Evolutionary conservation across 2,888 invertebrate genomes (phyloP), one percentile per base, ranked within the genome.

Genomic region (Drosophila colorata): DNA sequence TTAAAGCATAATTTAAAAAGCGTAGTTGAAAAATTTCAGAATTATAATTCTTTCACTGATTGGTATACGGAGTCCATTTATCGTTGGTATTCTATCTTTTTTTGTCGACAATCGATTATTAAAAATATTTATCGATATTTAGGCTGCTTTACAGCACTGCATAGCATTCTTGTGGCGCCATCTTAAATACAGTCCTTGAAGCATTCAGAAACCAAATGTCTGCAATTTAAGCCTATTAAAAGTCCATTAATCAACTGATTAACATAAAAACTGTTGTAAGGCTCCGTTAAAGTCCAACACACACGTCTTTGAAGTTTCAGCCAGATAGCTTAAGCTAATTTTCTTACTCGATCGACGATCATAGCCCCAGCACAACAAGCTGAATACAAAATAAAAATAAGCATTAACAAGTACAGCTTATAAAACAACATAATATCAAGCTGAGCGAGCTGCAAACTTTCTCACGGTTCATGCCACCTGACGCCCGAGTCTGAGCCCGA

Each of bases 401-500:
- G 33, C 37, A 59, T 37, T 59, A 59, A 70, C 55, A 67, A 72
- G 61, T 71, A 59, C 41, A 63, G 73, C 75, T 73, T 69, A 69
- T 58, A 56, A 59, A 20, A 51, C 57, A 61, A 75, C 60, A 66
- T 53, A 52, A 66, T 59, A 63, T 74, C 67, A 78, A 78, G 78
- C 78, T 74, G 78, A 40, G 66, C 49, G n/a, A 66, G 52, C 53
- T 77, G 78, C 68, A 79, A 85, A 88, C 78, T 82, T 85, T 85
- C 85, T 85, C 85, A 85, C 83, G 83, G 67, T 76, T 64, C 48
- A 47, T 53, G 87, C 87, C 83, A 83, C 83, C 83, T 83, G 87
- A 83, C 83, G 88, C 83, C 64, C 52, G 31, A 48, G 65, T 48
- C 65, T 43, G 37, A 44, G 46, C 23, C 57, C n/a, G 37, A 49